Evolutionary conservation across 2,113 vertebrate species (phyloP).

Genomic region (Calidris pugnax): DNA sequence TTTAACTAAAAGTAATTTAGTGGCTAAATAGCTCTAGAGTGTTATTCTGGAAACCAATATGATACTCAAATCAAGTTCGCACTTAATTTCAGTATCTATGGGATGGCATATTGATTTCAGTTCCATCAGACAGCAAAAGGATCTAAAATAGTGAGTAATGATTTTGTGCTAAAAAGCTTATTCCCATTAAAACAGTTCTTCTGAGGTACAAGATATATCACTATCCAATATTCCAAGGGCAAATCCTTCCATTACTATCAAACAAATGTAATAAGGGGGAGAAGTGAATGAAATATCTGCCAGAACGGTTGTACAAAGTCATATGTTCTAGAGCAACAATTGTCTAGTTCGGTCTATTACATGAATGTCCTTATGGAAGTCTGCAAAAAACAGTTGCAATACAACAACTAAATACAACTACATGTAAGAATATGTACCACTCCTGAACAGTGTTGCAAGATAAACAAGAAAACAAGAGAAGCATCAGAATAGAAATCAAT

Average conservation of each 20-base stretch:
- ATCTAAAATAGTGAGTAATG: slow-evolving; percentile 12
- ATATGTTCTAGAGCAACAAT: neutral
- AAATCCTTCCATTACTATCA: neutral
- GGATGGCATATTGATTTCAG: slow-evolving; percentile 23
- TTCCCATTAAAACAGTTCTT: neutral
- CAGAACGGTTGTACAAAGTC: neutral
- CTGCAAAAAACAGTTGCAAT: neutral
- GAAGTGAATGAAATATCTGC: neutral
- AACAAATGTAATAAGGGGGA: neutral
- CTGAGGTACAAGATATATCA: neutral
- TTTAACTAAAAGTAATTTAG: slow-evolving; percentile 1
- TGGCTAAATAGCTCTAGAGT: neutral
- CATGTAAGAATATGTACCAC: neutral
- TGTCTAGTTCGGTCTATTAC: neutral
- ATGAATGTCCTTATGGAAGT: neutral
- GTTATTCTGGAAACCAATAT: neutral
- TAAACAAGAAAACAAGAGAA: neutral
- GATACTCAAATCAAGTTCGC: neutral
- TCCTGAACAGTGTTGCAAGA: neutral
- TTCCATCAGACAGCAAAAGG: neutral
- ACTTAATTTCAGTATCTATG: slow-evolving; percentile 9
- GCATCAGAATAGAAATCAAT: neutral
- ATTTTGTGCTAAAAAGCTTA: slow-evolving; percentile 34
- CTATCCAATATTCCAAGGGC: neutral
- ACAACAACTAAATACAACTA: neutral